These are phyloP conservation scores for Oncorhynchus kisutch DNA, from an alignment of 2,113 vertebrate species.

Conservation along the genomic window DNA sequence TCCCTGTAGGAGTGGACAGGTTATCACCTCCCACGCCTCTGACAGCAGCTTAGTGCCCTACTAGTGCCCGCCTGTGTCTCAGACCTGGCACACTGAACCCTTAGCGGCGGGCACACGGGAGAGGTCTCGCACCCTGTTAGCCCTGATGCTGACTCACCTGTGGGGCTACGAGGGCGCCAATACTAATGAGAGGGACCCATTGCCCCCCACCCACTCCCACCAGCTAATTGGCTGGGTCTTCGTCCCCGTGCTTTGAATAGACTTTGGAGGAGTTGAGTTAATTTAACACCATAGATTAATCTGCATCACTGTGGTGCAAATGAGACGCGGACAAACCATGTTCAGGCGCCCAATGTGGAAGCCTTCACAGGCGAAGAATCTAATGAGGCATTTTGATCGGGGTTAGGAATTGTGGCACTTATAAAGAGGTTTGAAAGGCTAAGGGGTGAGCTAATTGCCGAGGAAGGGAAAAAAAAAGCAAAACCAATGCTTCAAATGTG, in stretches of 20 bases:
- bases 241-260: constrained; percentile 21
- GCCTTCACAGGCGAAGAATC: constrained; percentile 27
- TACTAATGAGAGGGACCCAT: not conserved
- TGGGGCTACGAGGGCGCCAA: constrained; percentile 19
- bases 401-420: constrained; percentile 1
- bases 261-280: constrained; percentile 30
- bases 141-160: constrained; percentile 35
- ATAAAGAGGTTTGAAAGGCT: constrained; percentile 20
- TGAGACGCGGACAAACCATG: constrained; percentile 2
- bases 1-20: constrained; percentile 57
- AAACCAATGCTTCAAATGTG: constrained; percentile 6
- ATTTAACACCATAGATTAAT: constrained; percentile 54
- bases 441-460: constrained; percentile 20
- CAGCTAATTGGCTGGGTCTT: constrained; percentile 34
- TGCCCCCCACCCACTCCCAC: not conserved
- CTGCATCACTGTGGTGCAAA: constrained; percentile 28
- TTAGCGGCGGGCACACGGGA: constrained; percentile 15
- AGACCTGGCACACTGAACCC: constrained; percentile 33
- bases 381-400: constrained; percentile 26
- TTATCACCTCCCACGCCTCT: constrained; percentile 62
- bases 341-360: not conserved
- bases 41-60: constrained; percentile 56
- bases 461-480: constrained; percentile 18
- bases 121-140: constrained; percentile 22
- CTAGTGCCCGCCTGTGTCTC: constrained; percentile 45